A percentile compares a stretch with the other conserved stretches of the same genome.
Evolutionary conservation across 2,113 vertebrate species (phyloP).

Genomic region (Antechinus flavipes): DNA sequence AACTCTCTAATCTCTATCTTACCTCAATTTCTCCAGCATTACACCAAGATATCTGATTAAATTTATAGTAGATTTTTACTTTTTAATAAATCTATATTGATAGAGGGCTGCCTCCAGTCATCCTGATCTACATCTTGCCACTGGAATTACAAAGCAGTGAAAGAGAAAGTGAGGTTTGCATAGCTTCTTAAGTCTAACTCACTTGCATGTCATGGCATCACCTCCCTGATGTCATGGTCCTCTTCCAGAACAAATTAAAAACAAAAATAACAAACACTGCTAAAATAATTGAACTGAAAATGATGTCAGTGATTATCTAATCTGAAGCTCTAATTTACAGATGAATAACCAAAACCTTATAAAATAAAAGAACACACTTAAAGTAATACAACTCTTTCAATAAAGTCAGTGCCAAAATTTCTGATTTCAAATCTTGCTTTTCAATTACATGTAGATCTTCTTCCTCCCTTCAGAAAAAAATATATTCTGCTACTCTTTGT

Average conservation of each 20-base stretch:
- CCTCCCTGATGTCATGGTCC: no score
- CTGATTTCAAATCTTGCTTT: neutral
- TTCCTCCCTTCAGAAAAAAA: neutral
- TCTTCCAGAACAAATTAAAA: no score
- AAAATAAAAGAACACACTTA: neutral
- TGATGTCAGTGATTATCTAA: neutral
- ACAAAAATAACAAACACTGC: neutral
- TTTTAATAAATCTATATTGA: neutral
- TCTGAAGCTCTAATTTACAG: neutral
- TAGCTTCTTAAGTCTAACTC: no score
- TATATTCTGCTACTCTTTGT: neutral
- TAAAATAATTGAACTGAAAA: neutral
- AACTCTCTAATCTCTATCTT: no score
- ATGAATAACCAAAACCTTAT: neutral
- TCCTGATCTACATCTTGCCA: no score
- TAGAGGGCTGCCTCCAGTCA: neutral
- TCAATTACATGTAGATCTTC: neutral
- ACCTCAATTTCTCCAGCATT: no score
- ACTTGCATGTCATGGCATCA: no score
- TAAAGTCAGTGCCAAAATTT: neutral
- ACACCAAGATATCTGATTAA: neutral
- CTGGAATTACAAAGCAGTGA: no score
- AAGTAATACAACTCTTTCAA: neutral
- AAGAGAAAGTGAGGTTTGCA: no score
- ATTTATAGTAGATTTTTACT: neutral